Evolutionary conservation across 1,140 invertebrate species (phyloP), one percentile per base, ranked within the genome.

Genomic region (Thereuonema tuberculata): DNA sequence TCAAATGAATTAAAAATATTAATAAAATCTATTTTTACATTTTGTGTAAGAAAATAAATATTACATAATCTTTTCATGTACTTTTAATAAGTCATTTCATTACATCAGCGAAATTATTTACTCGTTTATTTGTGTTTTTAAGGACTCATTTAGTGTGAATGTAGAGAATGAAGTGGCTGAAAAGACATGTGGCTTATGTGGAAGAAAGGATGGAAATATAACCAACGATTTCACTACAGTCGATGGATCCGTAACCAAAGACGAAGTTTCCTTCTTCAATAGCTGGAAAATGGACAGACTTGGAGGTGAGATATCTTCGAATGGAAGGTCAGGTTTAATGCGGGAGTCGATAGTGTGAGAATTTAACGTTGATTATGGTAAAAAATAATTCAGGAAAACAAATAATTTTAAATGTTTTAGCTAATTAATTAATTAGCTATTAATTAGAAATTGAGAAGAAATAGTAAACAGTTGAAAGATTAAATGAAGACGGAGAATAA

Each of bases 111-210:
- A 47, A 59, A 54, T 43, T n/a, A 56, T 37, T 15, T 49, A 20
- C 48, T n/a, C 56, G 23, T 63, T 52, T 20, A 21, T 56, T 53
- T 2, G 12, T 61, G 55, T 47, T 25, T 46, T 55, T 3, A 56
- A 82, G 77, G 77, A 80, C 62, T 68, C 81, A 53, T 69, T 85
- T 1, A 74, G 80, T 63, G 71, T 84, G 1, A 81, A 85, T 67
- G 82, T 80, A 0, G 77, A 79, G 2, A 80, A 83, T 29, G 77
- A 76, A 24, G 68, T 88, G 37, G 89, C 85, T 83, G 86, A 86
- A 68, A 81, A 81, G 64, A 86, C 86, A 0, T 78, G 80, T 62
- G 90, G 90, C 49, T 72, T 93, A 0, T 93, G 90, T 69, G 89
- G 89, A 0, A 77, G 73, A 2, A 76, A 89, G 58, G 84, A 93